A percentile compares a stretch with the other conserved stretches of the same genome.
Evolutionary conservation across 2,797 vertebrate genomes (phyloP).

Genomic region (Acomys russatus): DNA sequence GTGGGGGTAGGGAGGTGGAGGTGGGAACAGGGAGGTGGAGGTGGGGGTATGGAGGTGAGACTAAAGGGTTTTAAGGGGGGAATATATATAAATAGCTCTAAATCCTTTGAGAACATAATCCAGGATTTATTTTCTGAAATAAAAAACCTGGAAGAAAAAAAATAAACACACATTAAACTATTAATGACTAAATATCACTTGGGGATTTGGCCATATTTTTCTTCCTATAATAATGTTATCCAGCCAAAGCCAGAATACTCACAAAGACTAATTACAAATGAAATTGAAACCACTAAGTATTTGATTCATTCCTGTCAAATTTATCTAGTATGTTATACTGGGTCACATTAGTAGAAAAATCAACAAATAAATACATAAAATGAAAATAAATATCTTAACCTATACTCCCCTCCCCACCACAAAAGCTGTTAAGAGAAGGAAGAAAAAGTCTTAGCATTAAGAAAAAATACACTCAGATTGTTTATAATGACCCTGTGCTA

Average conservation of each 20-base stretch:
- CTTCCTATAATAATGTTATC: conserved; percentile 64
- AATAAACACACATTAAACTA: conserved; percentile 79
- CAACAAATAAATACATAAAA: conserved; percentile 27
- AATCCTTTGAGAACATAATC: conserved; percentile 72
- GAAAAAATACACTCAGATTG: neutral
- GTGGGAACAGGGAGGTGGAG: too few relatives aligned
- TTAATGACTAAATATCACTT: conserved; percentile 79
- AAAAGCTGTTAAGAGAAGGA: neutral
- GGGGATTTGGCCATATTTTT: conserved; percentile 74
- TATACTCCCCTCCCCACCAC: neutral
- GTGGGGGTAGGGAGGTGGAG: too few relatives aligned
- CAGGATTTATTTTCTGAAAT: conserved; percentile 73
- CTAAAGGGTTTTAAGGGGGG: conserved; percentile 58
- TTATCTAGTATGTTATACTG: conserved; percentile 6
- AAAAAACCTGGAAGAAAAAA: conserved; percentile 71
- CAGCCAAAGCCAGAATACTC: conserved; percentile 60
- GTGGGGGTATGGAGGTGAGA: neutral
- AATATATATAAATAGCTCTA: conserved; percentile 46
- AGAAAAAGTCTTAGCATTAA: neutral
- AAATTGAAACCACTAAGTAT: conserved; percentile 52
- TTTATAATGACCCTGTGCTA: neutral
- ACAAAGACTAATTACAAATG: conserved; percentile 72
- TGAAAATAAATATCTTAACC: conserved; percentile 27
- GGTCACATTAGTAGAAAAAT: conserved; percentile 1
- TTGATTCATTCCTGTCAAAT: conserved; percentile 60